Evolutionary conservation across 2,113 vertebrate species (phyloP), one percentile per base, ranked within the genome.

Genomic region (Myrmecophaga tridactyla): DNA sequence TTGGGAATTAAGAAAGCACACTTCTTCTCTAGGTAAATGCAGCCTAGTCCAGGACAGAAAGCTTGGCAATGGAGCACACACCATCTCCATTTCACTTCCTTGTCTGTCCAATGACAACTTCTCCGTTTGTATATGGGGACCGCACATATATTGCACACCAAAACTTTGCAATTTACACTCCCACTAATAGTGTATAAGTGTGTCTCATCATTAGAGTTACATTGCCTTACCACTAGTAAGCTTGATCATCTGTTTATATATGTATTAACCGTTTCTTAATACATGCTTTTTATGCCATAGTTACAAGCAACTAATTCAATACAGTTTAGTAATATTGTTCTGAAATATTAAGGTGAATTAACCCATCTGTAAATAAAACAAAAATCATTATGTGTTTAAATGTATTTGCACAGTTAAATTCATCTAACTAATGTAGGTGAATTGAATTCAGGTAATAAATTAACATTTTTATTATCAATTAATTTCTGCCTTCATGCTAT

Each of bases 361-460:
- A 3, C n/a, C 48, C 75, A 94, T 58, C 31, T 94, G 8, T 88
- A 67, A 62, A 72, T 89, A 80, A 94, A 81, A 77, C 8, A 81
- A 29, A 90, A 75, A 23, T 85, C 13, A 72, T 41, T 41, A 9
- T 95, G 23, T 72, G n/a, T 69, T 77, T 82, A 96, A 86, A 39
- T 88, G 94, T 94, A 96, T 97, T 97, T 97, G 25, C 77, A 87
- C 31, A 81, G 36, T 89, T 96, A 92, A 96, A 92, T 8, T 95
- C 97, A 85, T 96, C 97, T 97, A 97, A 96, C 60, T 97, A 97
- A 94, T 96, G 88, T 58, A 92, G 36, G 86, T 96, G 75, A 97
- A 95, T 94, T 96, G 82, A 97, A 97, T 96, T 97, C 84, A 94
- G 51, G 87, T 94, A 97, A 97, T 97, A 97, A 89, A 97, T 98